Percentiles rank a stretch among this genome's conserved stretches.
These are phyloP conservation scores for Aproaerema taeniolella DNA, from an alignment of 2,888 invertebrate genomes.

Conservation along the genomic window DNA sequence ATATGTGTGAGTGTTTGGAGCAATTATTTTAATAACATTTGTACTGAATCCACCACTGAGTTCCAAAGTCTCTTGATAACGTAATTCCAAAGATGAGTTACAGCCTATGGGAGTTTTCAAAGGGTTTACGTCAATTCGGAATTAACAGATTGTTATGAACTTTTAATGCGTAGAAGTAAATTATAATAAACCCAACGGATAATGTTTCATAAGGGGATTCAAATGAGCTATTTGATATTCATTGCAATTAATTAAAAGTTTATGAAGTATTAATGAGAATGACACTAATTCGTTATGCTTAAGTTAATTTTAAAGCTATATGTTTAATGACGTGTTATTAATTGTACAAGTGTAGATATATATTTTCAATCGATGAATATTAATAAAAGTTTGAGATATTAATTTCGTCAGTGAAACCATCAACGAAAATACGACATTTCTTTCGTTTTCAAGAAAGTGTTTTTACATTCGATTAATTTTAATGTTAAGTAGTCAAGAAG, in stretches of 20 bases:
- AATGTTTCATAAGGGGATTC: conserved; percentile 8
- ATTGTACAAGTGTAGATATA: no score
- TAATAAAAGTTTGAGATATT: no score
- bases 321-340: no score
- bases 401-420: no score
- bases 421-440: no score
- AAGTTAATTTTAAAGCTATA: no score
- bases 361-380: no score
- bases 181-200: conserved; percentile 14
- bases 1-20: no score
- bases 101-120: conserved; percentile 28
- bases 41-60: conserved; percentile 5
- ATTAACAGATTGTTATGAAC: conserved; percentile 20
- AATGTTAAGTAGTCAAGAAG: no score
- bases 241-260: neutral
- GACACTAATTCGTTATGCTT: neutral
- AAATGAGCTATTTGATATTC: conserved; percentile 8
- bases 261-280: neutral
- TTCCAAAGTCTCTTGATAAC: conserved; percentile 48
- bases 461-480: no score
- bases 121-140: conserved; percentile 21
- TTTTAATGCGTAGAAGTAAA: conserved; percentile 11
- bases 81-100: conserved; percentile 29
- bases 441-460: no score
- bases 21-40: no score